Base-by-base conservation (phyloP, 1,140 invertebrate genomes). In the Panagrolaimus sp. region DNA sequence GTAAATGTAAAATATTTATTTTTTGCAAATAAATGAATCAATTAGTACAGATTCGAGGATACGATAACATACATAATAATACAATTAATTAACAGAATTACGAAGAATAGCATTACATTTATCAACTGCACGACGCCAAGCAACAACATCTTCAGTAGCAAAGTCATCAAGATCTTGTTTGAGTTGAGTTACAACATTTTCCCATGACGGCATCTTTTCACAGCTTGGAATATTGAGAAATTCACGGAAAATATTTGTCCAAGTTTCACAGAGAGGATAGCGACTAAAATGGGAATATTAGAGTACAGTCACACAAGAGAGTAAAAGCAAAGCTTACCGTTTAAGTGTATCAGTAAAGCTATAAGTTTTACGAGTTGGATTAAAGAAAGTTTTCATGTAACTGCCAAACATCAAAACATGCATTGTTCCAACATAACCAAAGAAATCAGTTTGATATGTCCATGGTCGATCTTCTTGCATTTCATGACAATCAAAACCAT, bases 381-480 rank as follows among this genome's bases (percentile, higher is more conserved):
- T 62, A 31, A 13, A 38, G 11, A 23, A 16, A 13, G 51, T 75
- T n/a, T 63, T 31, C 69, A 75, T 48, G 45, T 75, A 75, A 5
- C 72, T 45, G 44, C 69, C 57, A 0, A 67, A 48, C 62, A 78
- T 75, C 42, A 75, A 31, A 38, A 75, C 16, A 38, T 79, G 47
- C 13, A 75, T 65, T 5, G 66, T 79, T 2, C 70, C 66, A n/a
- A 67, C 66, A 63, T 44, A 75, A n/a, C 74, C 74, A 31, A 65
- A 75, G 45, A 65, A 76, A 48, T 75, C 74, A 1, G 74, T 75
- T 51, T 75, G 74, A 48, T 78, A 75, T 16, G 71, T 75, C 74
- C 74, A 75, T 11, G 74, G 74, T 20, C 66, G 64, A n/a, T 48
- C 63, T 5, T 9, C 44, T 53, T 75, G 16, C 74, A 75, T 75